Evolutionary conservation across 2,797 vertebrate genomes (phyloP).

Genomic region (Pteronotus mesoamericanus): DNA sequence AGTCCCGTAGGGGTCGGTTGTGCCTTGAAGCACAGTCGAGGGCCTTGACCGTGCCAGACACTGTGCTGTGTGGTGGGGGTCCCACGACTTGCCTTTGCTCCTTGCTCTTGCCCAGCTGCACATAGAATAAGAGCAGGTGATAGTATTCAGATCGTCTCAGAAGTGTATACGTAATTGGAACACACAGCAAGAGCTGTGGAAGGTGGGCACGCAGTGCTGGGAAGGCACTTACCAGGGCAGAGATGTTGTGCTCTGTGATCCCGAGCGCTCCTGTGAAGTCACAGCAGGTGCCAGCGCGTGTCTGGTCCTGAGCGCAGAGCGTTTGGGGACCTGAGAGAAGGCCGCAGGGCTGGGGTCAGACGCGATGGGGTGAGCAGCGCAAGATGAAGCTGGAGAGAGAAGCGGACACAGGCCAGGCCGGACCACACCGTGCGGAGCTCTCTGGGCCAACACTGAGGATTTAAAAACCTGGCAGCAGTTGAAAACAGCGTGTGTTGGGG

Average conservation of each 20-base stretch:
- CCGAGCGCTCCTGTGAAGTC: accelerated
- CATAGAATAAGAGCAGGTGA: background rate
- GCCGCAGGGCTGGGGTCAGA: background rate
- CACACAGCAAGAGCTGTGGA: background rate
- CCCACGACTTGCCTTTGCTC: background rate
- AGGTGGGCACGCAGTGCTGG: accelerated
- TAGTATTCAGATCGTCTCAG: background rate
- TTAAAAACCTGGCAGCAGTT: background rate
- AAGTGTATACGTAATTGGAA: accelerated
- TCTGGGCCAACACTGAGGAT: background rate
- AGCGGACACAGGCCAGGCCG: background rate
- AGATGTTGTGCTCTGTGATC: background rate
- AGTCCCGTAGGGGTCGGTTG: background rate
- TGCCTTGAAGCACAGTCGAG: background rate
- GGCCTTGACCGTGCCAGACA: background rate
- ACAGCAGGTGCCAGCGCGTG: accelerated
- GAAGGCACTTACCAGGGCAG: background rate
- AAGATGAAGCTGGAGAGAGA: background rate
- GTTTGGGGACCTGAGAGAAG: background rate
- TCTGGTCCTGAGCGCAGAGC: background rate
- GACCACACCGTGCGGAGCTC: background rate
- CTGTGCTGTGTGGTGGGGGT: accelerated
- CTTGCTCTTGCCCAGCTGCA: background rate
- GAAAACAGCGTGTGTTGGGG: background rate
- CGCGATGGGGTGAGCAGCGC: accelerated